A percentile compares a stretch with the other conserved stretches of the same genome.
Evolutionary conservation across 2,113 vertebrate species (phyloP).

Genomic region (Mastomys natalensis): DNA sequence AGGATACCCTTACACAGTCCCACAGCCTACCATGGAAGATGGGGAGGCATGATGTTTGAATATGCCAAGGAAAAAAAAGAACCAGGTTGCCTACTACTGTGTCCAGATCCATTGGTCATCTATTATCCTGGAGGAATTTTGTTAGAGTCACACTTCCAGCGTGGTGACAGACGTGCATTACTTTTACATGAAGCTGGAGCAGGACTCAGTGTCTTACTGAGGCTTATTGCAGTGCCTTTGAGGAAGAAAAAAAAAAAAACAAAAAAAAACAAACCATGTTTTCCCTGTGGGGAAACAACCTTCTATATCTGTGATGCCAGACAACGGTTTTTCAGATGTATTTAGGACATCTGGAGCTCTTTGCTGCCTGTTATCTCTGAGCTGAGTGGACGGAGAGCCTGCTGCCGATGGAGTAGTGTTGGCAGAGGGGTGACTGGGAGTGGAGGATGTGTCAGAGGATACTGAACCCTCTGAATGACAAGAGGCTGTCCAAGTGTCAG

Average conservation of each 20-base stretch:
- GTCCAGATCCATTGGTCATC: not conserved
- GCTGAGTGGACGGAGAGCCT: not conserved
- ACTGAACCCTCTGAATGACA: not conserved
- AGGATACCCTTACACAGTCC: too few species aligned
- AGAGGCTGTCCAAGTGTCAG: not conserved
- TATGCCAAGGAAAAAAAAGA: slow-evolving; percentile 41
- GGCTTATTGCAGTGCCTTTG: slow-evolving; percentile 4
- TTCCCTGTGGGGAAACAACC: slow-evolving; percentile 32
- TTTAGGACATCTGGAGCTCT: slow-evolving; percentile 17
- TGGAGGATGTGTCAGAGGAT: not conserved
- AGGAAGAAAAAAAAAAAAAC: not conserved
- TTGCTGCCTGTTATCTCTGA: slow-evolving; percentile 42
- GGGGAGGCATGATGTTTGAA: not conserved
- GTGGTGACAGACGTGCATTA: not conserved
- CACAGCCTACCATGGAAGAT: not conserved
- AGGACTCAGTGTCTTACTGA: not conserved
- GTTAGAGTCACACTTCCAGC: slow-evolving; percentile 52
- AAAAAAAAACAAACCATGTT: not conserved
- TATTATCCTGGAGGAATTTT: slow-evolving; percentile 36
- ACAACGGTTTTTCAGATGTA: slow-evolving; percentile 25
- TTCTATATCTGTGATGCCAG: not conserved
- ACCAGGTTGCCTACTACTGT: not conserved
- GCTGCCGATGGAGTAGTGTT: not conserved
- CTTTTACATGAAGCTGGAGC: slow-evolving; percentile 30
- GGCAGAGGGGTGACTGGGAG: not conserved